Conservation (phyloP, 2,113 vertebrate species). For the Nothobranchius kuhntae region DNA sequence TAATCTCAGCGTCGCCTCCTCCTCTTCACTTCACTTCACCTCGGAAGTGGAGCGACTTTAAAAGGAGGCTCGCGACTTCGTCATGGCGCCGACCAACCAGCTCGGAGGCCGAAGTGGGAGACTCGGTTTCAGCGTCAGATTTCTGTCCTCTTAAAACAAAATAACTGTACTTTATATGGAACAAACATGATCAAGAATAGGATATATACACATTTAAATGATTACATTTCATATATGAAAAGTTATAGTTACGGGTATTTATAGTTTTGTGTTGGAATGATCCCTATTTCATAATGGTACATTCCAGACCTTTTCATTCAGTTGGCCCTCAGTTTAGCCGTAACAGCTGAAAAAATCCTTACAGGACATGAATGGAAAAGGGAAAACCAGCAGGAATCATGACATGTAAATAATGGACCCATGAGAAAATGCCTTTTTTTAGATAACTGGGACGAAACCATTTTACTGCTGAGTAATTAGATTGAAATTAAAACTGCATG, state of each 20-base stretch:
- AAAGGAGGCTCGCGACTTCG: constrained; percentile 66
- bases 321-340: constrained; percentile 27
- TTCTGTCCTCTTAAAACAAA: not conserved
- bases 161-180: rapidly evolving
- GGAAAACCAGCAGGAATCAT: constrained; percentile 29
- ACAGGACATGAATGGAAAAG: constrained; percentile 69
- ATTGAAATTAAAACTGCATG: constrained; percentile 35
- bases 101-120: not conserved
- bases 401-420: not conserved
- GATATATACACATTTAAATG: too few species aligned
- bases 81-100: constrained; percentile 54
- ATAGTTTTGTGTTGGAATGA: too few species aligned
- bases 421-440: too few species aligned
- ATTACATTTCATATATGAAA: too few species aligned
- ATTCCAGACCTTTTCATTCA: constrained; percentile 73
- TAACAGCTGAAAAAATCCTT: constrained; percentile 66
- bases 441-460: not conserved
- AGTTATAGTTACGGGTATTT: too few species aligned
- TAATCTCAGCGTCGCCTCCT: not conserved
- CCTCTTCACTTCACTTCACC: constrained; percentile 57
- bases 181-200: too few species aligned
- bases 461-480: not conserved
- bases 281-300: constrained; percentile 49
- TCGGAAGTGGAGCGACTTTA: constrained; percentile 72
- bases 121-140: not conserved